These are phyloP conservation scores for Enteromius paludinosus DNA, from an alignment of 2,797 vertebrate genomes.

Conservation along the genomic window DNA sequence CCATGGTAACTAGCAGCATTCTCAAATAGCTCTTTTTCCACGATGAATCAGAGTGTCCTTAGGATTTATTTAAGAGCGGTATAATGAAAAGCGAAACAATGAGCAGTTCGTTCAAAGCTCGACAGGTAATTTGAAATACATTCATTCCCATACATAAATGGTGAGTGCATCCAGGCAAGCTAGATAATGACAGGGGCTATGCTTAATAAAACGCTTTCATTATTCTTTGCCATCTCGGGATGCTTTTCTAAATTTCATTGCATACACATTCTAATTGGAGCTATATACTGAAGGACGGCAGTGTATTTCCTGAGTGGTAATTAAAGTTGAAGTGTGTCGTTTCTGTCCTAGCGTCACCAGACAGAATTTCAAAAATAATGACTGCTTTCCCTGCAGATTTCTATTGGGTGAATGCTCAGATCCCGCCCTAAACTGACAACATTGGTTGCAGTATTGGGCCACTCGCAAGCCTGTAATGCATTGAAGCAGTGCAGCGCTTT, in stretches of 20 bases:
- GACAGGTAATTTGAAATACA: not conserved
- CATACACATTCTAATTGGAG: not conserved
- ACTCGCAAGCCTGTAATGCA: too few species aligned
- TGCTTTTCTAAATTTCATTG: not conserved
- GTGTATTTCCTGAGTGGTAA: slow-evolving; percentile 2
- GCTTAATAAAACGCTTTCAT: slow-evolving; percentile 1
- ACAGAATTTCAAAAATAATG: not conserved
- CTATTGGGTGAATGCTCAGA: not conserved
- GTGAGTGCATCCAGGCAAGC: not conserved
- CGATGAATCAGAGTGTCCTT: slow-evolving; percentile 9
- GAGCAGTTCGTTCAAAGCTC: not conserved
- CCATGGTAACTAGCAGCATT: slow-evolving; percentile 36
- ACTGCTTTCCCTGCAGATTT: not conserved
- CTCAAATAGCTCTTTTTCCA: slow-evolving; percentile 7
- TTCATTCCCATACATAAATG: slow-evolving; percentile 3
- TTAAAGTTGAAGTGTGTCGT: slow-evolving; percentile 2
- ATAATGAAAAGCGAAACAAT: slow-evolving; percentile 25
- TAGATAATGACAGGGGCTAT: not conserved
- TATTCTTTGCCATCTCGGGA: not conserved
- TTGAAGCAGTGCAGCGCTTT: too few species aligned
- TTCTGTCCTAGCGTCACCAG: slow-evolving; percentile 1
- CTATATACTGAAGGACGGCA: not conserved
- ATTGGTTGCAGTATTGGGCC: not conserved
- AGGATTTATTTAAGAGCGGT: slow-evolving; percentile 24
- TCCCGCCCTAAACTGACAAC: not conserved